Evolutionary conservation across 2,797 vertebrate species (phyloP).

Genomic region (Platalea minor): DNA sequence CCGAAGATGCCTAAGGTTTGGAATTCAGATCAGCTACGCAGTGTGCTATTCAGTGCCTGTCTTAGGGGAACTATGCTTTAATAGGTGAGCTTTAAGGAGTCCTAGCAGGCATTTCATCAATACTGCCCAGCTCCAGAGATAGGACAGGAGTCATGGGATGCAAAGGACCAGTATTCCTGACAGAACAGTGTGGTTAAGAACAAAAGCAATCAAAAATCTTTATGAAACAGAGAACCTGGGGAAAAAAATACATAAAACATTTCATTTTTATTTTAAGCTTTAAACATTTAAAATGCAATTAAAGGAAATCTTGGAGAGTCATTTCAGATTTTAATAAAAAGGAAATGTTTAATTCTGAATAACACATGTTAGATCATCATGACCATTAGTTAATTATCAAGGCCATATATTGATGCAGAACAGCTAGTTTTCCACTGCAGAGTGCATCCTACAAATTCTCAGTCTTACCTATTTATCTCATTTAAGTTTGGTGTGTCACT

Average conservation of each 20-base stretch:
- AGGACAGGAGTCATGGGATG: neutral
- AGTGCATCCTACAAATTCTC: neutral
- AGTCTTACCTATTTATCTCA: neutral
- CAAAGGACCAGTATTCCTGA: neutral
- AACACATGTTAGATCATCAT: neutral
- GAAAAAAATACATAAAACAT: neutral
- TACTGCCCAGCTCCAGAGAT: neutral
- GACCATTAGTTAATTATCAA: neutral
- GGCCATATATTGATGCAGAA: neutral
- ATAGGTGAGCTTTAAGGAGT: neutral
- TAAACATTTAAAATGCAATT: neutral
- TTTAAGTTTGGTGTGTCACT: neutral
- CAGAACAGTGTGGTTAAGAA: neutral
- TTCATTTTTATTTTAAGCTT: neutral
- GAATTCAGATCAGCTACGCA: neutral
- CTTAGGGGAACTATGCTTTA: neutral
- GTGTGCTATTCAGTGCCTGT: neutral
- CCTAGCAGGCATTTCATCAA: neutral
- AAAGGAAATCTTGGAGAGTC: neutral
- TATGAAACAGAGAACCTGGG: neutral
- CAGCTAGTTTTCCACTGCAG: neutral
- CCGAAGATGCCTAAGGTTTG: neutral
- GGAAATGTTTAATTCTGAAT: neutral
- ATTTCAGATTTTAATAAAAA: neutral
- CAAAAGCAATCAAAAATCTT: neutral